phyloP scores from a whole-genome alignment of 1,140 invertebrate species.

The Gerris buenoi region DNA sequence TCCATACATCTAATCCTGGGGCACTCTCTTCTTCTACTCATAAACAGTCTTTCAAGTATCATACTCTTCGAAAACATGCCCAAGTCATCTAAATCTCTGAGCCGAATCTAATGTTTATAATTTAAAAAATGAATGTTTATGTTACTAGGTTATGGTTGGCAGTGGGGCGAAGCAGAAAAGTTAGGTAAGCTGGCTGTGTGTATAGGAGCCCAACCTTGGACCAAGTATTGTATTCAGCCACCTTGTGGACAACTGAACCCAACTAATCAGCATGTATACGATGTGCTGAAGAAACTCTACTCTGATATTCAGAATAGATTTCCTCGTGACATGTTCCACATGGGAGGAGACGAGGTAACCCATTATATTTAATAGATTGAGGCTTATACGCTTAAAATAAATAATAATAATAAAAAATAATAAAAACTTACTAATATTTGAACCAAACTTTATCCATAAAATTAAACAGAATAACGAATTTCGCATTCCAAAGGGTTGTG shows the following conservation, averaged over 20 bases:
- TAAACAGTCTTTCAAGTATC: no score
- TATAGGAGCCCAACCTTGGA: conserved; percentile 56
- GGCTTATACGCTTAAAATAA: not conserved
- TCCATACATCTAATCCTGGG: no score
- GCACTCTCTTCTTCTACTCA: no score
- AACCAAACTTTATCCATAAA: not conserved
- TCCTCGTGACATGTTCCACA: conserved; percentile 47
- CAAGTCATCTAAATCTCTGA: no score
- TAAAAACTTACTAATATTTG: not conserved
- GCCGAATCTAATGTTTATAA: no score
- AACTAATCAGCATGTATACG: conserved; percentile 54
- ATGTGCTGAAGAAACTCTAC: conserved; percentile 49
- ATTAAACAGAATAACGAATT: not conserved
- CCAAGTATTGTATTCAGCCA: conserved; percentile 58
- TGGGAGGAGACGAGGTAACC: conserved; percentile 71
- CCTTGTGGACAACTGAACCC: conserved; percentile 76
- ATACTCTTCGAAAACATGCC: no score
- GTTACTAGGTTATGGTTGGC: conserved; percentile 44
- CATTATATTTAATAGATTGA: not conserved
- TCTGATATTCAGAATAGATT: conserved; percentile 47
- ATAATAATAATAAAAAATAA: not conserved
- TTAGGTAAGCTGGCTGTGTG: conserved; percentile 50
- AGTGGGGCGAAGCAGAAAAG: conserved; percentile 50
- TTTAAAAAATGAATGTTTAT: no score
- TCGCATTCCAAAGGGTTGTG: not conserved